Evolutionary conservation across 2,888 invertebrate species (phyloP), one percentile per base, ranked within the genome.

Genomic region (Galeopsomyia nigrocyanea): DNA sequence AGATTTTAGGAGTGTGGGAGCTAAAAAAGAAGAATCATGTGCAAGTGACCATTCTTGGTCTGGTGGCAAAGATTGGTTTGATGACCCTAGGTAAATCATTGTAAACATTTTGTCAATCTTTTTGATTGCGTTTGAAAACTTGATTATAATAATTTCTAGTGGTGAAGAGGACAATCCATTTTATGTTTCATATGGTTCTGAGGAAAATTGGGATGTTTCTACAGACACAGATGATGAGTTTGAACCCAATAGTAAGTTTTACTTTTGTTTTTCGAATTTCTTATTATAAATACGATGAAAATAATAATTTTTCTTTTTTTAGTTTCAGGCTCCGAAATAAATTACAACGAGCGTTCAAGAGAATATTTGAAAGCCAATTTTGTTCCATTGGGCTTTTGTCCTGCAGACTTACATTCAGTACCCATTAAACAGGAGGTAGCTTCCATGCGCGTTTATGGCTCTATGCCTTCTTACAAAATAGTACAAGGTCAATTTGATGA

Each of bases 401-500:
- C 76, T 57, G 68, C 70, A 46, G 76, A 76, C 31, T 53, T 68
- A 21, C 76, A 76, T 63, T 65, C 73, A 17, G 39, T 13, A 2
- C 39, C 5, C 57, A 51, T 76, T 14, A 66, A 51, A 51, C 21
- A n/a, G 26, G 71, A 73, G 17, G 71, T 76, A 47, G 62, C 68
- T 39, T 62, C 51, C 9, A 66, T 76, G 73, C 53, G 57, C 7
- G n/a, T 22, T 7, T 63, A 68, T 49, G 71, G 73, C 16, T 70
- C 73, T 31, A 50, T 76, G 26, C 71, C 68, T 57, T 53, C 26
- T 16, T 65, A 22, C 39, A 50, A 53, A 17, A 47, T 64, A 47
- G 66, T 66, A 55, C 49, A 70, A 17, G 76, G 76, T 22, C 76
- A 76, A 57, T 76, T 76, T 64, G 76, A 76, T 51, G 76, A 76